These are phyloP conservation scores for Drosophila hydei DNA, from an alignment of 1,140 invertebrate species.

Conservation along the genomic window DNA sequence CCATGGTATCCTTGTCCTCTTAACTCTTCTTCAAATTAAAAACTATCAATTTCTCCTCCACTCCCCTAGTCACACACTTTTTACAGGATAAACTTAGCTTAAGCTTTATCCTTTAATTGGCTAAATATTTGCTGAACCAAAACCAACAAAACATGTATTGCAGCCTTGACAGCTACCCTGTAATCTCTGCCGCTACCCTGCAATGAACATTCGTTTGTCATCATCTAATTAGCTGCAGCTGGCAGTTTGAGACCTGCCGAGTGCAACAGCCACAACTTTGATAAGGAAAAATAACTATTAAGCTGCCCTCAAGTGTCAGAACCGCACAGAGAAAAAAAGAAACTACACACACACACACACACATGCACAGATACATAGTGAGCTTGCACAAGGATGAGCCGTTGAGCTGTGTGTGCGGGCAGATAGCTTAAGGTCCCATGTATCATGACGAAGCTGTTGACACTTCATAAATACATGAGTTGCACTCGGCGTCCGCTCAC, in stretches of 20 bases:
- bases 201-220: too few relatives aligned
- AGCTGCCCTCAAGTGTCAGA: conserved; percentile 19
- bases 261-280: not conserved
- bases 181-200: too few relatives aligned
- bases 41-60: too few relatives aligned
- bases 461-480: conserved; percentile 81
- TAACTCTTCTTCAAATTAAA: too few relatives aligned
- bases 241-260: not conserved
- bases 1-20: too few relatives aligned
- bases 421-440: conserved; percentile 65
- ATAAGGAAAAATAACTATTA: conserved; percentile 30
- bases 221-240: conserved; percentile 19
- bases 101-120: not conserved
- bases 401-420: conserved; percentile 46
- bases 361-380: conserved; percentile 4
- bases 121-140: not conserved
- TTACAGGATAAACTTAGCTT: too few relatives aligned
- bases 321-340: conserved; percentile 14
- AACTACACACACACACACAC: conserved; percentile 26
- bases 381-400: conserved; percentile 34
- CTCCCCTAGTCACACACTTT: too few relatives aligned
- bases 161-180: not conserved
- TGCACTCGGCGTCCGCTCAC: conserved; percentile 54
- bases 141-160: not conserved
- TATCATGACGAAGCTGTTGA: conserved; percentile 78